These are phyloP conservation scores for Polyploca ridens DNA, from an alignment of 2,888 invertebrate genomes.

Conservation along the genomic window DNA sequence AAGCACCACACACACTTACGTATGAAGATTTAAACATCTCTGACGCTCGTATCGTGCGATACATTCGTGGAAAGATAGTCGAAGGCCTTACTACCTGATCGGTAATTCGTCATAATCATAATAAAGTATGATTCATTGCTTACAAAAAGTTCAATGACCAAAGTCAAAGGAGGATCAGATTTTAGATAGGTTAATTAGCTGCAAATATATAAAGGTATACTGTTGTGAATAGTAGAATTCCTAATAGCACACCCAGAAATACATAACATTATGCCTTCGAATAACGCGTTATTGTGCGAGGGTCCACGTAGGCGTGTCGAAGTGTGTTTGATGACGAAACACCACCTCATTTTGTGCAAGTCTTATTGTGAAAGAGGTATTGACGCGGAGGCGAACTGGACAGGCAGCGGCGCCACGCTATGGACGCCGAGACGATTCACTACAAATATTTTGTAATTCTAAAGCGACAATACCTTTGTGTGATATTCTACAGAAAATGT, in stretches of 20 bases:
- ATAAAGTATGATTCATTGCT: slow-evolving; percentile 29
- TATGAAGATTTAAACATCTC: not conserved
- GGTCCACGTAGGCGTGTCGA: slow-evolving; percentile 72
- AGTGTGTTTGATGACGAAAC: slow-evolving; percentile 74
- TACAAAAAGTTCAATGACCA: slow-evolving; percentile 38
- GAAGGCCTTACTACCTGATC: not conserved
- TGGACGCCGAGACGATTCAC: slow-evolving; percentile 53
- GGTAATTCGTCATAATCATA: slow-evolving; percentile 2
- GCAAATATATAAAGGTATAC: slow-evolving; percentile 14
- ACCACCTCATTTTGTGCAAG: slow-evolving; percentile 73
- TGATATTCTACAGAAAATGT: not conserved
- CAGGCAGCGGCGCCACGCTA: slow-evolving; percentile 39
- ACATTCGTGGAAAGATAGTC: not conserved
- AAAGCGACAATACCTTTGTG: slow-evolving; percentile 17
- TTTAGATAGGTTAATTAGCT: slow-evolving; percentile 6
- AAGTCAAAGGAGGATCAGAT: not conserved
- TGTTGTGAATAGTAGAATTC: slow-evolving; percentile 28
- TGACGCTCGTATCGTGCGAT: not conserved
- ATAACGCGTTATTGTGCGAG: slow-evolving; percentile 54
- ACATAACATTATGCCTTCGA: slow-evolving; percentile 36
- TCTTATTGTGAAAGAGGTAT: slow-evolving; percentile 78
- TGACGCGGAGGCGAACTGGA: slow-evolving; percentile 63
- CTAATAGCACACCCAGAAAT: slow-evolving; percentile 22
- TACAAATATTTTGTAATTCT: slow-evolving; percentile 37
- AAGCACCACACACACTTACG: slow-evolving; percentile 19